These are phyloP conservation scores for Champsocephalus esox DNA, from an alignment of 2,797 vertebrate genomes.

Conservation along the genomic window DNA sequence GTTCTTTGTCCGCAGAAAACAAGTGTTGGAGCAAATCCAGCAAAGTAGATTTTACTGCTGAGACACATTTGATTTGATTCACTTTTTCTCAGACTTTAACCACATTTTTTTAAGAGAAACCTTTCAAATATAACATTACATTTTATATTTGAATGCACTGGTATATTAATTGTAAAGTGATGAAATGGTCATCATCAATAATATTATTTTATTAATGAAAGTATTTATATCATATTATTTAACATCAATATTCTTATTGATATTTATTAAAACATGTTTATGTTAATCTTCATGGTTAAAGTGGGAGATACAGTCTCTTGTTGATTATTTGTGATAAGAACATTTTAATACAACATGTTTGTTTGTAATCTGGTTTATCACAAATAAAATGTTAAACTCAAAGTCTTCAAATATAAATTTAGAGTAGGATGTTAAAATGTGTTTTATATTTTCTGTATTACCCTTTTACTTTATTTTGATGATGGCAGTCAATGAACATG, in stretches of 20 bases:
- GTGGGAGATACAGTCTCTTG: neutral
- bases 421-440: neutral
- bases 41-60: conserved; percentile 53
- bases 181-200: neutral
- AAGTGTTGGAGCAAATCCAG: conserved; percentile 65
- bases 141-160: no score
- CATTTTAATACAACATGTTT: neutral
- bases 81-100: conserved; percentile 14
- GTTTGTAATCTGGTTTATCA: neutral
- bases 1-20: conserved; percentile 62
- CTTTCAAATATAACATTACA: neutral
- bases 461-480: conserved; percentile 10
- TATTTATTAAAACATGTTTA: neutral
- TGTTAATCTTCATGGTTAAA: neutral
- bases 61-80: conserved; percentile 49
- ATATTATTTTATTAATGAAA: neutral
- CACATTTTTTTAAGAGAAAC: neutral
- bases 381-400: neutral
- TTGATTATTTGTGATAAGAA: neutral
- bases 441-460: conserved; percentile 14
- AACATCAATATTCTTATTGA: neutral
- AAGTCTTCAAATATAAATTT: neutral
- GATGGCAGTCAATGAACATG: neutral
- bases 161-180: neutral
- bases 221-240: neutral